Conservation (phyloP, 2,888 invertebrate species). For the Tetrapedia diversipes region DNA sequence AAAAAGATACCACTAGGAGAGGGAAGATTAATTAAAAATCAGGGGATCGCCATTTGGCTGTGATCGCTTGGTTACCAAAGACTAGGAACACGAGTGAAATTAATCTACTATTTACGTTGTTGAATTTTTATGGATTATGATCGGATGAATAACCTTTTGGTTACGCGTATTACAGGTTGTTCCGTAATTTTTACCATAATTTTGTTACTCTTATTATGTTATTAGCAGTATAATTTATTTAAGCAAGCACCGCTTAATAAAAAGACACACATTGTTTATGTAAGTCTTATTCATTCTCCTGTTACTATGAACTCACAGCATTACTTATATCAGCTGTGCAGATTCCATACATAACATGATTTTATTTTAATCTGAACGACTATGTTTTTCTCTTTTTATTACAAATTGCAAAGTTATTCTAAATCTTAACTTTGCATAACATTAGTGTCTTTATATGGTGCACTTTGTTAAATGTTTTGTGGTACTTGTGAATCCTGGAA, state of each 20-base stretch:
- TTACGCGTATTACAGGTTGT: slow-evolving; percentile 39
- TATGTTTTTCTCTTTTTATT: slow-evolving; percentile 46
- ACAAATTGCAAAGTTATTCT: slow-evolving; percentile 55
- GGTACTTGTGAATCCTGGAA: slow-evolving; percentile 56
- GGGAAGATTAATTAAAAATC: slow-evolving; percentile 36
- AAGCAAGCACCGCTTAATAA: slow-evolving; percentile 53
- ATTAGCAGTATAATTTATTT: slow-evolving; percentile 48
- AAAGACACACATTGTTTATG: slow-evolving; percentile 47
- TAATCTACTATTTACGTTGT: slow-evolving; percentile 16
- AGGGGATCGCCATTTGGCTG: slow-evolving; percentile 40
- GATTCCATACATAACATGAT: slow-evolving; percentile 29
- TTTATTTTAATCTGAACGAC: slow-evolving; percentile 34
- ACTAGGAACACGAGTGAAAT: slow-evolving; percentile 1
- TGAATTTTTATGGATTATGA: slow-evolving; percentile 14
- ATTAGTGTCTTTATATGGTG: slow-evolving; percentile 42
- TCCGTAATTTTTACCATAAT: slow-evolving; percentile 28
- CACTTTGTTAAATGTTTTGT: slow-evolving; percentile 59
- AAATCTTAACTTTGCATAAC: slow-evolving; percentile 55
- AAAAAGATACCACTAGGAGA: slow-evolving; percentile 10
- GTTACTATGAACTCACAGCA: slow-evolving; percentile 18
- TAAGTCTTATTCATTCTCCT: slow-evolving; percentile 40
- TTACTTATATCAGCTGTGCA: slow-evolving; percentile 24
- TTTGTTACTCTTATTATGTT: slow-evolving; percentile 39
- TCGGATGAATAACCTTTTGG: slow-evolving; percentile 44
- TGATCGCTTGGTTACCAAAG: slow-evolving; percentile 26